Evolutionary conservation across 2,113 vertebrate genomes (phyloP).

Genomic region (Thermophis baileyi): DNA sequence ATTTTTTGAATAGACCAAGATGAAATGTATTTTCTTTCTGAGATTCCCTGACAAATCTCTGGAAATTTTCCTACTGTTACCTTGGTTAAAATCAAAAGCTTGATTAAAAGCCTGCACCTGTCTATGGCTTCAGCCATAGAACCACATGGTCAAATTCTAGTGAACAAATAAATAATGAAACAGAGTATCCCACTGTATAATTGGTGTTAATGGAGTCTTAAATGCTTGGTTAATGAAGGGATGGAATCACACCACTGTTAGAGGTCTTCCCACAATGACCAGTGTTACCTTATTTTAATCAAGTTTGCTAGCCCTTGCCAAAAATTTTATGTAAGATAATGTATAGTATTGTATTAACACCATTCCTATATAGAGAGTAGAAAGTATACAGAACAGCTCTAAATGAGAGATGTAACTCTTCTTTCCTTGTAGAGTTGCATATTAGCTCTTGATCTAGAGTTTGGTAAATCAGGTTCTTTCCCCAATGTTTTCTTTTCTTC

Average conservation of each 20-base stretch:
- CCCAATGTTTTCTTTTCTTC: not conserved
- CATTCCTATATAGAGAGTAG: not conserved
- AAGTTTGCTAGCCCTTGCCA: not conserved
- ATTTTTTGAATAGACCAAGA: not conserved
- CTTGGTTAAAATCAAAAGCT: not conserved
- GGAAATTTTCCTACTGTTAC: not conserved
- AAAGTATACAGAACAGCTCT: not conserved
- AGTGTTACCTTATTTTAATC: not conserved
- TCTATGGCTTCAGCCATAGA: not conserved
- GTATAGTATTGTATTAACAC: not conserved
- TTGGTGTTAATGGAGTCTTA: conserved; percentile 10
- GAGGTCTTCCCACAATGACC: not conserved
- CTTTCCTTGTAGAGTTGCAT: not conserved
- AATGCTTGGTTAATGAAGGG: conserved; percentile 70
- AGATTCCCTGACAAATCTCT: not conserved
- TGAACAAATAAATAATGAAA: conserved; percentile 23
- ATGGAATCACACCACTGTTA: conserved; percentile 51
- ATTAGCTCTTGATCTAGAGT: not conserved
- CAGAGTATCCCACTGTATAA: conserved; percentile 31
- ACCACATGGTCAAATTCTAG: not conserved
- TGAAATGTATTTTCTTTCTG: not conserved
- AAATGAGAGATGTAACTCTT: not conserved
- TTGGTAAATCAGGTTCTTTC: not conserved
- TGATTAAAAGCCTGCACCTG: not conserved
- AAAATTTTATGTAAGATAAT: not conserved